These are phyloP conservation scores for Orientallactaga sibirica DNA, from an alignment of 2,797 vertebrate species.

Conservation along the genomic window DNA sequence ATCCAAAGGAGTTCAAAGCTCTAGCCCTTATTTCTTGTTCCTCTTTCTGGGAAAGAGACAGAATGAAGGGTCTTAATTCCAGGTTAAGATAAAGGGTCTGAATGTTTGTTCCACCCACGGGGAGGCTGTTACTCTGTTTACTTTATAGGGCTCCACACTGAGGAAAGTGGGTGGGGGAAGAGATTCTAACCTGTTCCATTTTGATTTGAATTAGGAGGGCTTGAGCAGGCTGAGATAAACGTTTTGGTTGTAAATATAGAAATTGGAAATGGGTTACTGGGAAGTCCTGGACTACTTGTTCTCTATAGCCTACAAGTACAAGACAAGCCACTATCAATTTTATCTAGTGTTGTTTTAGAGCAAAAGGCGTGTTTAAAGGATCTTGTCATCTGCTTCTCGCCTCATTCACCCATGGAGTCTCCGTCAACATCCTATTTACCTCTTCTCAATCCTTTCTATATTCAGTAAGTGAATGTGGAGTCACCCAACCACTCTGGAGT, in stretches of 20 bases:
- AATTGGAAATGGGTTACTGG: not conserved
- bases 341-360: constrained; percentile 18
- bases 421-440: not conserved
- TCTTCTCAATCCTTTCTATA: not conserved
- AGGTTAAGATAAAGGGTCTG: not conserved
- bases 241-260: not conserved
- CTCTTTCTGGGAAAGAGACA: not conserved
- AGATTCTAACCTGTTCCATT: not conserved
- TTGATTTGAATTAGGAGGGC: not conserved
- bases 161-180: not conserved
- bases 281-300: not conserved
- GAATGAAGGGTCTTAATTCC: not conserved
- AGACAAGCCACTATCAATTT: not conserved
- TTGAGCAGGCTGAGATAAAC: not conserved
- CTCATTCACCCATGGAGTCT: not conserved
- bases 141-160: not conserved
- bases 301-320: not conserved
- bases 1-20: not conserved
- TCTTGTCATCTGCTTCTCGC: not conserved
- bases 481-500: not conserved
- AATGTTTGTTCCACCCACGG: not conserved
- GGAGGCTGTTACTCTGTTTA: not conserved
- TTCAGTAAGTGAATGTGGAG: not conserved
- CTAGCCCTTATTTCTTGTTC: not conserved
- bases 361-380: not conserved